phyloP scores from a whole-genome alignment of 2,113 vertebrate species.

The Alosa alosa region DNA sequence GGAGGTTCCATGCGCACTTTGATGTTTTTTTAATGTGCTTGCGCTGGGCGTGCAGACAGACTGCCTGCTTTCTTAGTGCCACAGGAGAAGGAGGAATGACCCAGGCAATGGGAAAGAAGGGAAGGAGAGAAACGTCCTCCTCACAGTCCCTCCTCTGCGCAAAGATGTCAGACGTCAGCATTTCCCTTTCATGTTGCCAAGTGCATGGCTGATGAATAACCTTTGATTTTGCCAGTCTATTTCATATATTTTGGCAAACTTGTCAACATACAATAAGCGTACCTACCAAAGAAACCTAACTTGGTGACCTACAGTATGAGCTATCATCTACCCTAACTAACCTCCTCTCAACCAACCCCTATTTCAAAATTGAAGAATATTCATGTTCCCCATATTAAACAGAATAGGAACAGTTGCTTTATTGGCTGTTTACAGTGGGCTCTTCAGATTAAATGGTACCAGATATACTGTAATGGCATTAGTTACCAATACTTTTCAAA shows the following conservation, averaged over 20 bases:
- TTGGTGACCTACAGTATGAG: not conserved
- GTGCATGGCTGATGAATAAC: not conserved
- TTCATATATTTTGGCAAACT: not conserved
- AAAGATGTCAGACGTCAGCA: not conserved
- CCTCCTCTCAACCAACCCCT: not conserved
- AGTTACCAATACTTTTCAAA: not conserved
- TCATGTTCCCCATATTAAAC: not conserved
- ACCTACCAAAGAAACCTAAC: not conserved
- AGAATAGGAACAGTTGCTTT: not conserved
- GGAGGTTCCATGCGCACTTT: constrained; percentile 35
- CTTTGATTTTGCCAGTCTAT: not conserved
- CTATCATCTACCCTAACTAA: not conserved
- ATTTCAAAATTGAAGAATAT: not conserved
- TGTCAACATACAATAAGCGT: not conserved
- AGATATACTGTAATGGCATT: not conserved
- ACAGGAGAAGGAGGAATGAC: not conserved
- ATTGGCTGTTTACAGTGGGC: not conserved
- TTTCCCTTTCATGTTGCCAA: not conserved
- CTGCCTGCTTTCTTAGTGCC: not conserved
- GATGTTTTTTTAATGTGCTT: constrained; percentile 29
- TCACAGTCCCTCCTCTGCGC: not conserved
- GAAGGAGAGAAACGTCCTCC: not conserved
- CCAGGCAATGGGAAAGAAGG: not conserved
- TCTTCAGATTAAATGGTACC: not conserved
- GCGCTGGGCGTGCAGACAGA: not conserved